Evolutionary conservation across 2,797 vertebrate species (phyloP).

Genomic region (Squalus acanthias): DNA sequence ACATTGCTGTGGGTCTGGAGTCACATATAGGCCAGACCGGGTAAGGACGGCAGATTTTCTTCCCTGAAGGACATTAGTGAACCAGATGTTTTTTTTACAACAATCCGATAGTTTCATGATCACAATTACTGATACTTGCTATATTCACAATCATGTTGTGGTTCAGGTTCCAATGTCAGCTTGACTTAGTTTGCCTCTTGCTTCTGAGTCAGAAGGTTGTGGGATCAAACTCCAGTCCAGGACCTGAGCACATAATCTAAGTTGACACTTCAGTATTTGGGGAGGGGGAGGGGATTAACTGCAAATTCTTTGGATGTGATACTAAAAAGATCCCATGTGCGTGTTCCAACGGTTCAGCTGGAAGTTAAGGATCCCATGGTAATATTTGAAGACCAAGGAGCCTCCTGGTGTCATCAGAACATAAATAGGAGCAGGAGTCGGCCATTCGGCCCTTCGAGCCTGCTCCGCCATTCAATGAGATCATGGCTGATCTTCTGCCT

Average conservation of each 20-base stretch:
- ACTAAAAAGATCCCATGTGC: neutral
- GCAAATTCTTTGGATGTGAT: neutral
- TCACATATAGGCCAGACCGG: too few relatives aligned
- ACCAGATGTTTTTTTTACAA: too few relatives aligned
- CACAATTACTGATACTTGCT: too few relatives aligned
- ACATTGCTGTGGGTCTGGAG: too few relatives aligned
- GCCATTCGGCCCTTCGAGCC: too few relatives aligned
- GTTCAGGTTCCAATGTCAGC: neutral
- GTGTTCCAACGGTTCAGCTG: neutral
- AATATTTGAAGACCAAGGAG: neutral
- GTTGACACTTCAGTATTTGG: neutral
- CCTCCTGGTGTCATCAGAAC: neutral
- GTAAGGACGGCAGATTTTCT: too few relatives aligned
- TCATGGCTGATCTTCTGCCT: too few relatives aligned
- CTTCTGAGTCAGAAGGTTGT: neutral
- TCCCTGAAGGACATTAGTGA: too few relatives aligned
- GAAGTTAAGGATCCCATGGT: neutral
- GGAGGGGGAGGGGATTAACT: neutral
- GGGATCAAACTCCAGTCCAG: neutral
- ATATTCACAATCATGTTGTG: neutral
- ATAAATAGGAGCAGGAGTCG: too few relatives aligned
- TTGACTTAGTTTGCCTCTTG: neutral
- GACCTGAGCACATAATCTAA: neutral
- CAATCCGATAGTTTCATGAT: too few relatives aligned
- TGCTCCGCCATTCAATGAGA: too few relatives aligned